Conservation (phyloP, 1,140 invertebrate species). For the Diprion similis region DNA sequence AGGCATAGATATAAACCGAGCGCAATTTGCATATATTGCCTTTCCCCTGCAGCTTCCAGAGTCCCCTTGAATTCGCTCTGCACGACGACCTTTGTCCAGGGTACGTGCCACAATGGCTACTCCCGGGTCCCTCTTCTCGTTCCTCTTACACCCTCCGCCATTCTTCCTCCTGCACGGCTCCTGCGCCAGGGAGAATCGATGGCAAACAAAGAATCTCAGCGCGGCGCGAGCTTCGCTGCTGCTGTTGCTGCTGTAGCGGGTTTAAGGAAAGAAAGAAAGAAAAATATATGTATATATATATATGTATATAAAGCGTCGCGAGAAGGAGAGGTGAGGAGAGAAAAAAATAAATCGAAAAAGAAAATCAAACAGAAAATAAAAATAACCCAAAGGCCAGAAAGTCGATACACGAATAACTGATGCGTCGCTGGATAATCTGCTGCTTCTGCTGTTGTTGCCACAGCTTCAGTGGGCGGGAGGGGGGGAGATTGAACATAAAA, state of each 20-base stretch:
- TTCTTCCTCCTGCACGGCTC: conserved; percentile 26
- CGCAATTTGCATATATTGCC: conserved; percentile 51
- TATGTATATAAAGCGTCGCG: not conserved
- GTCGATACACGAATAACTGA: conserved; percentile 7
- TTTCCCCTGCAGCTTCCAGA: conserved; percentile 38
- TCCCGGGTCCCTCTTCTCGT: conserved; percentile 27
- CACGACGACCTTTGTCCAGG: conserved; percentile 54
- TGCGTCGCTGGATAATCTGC: not conserved
- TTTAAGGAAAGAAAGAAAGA: conserved; percentile 15
- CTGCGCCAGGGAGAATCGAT: conserved; percentile 19
- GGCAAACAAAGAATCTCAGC: conserved; percentile 14
- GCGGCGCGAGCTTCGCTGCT: not conserved
- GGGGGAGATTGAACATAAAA: too few species aligned
- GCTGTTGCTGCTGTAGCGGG: not conserved
- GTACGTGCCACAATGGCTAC: conserved; percentile 49
- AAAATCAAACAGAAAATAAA: not conserved
- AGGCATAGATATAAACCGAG: not conserved
- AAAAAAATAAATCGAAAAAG: not conserved
- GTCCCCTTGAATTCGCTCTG: conserved; percentile 53
- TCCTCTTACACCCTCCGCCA: conserved; percentile 34
- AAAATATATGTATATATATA: not conserved
- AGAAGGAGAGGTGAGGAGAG: not conserved
- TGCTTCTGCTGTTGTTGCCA: too few species aligned
- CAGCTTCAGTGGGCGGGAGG: too few species aligned
- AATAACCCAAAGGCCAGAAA: not conserved